Base-by-base conservation (phyloP, 2,888 invertebrate genomes). In the Tetragonisca angustula region DNA sequence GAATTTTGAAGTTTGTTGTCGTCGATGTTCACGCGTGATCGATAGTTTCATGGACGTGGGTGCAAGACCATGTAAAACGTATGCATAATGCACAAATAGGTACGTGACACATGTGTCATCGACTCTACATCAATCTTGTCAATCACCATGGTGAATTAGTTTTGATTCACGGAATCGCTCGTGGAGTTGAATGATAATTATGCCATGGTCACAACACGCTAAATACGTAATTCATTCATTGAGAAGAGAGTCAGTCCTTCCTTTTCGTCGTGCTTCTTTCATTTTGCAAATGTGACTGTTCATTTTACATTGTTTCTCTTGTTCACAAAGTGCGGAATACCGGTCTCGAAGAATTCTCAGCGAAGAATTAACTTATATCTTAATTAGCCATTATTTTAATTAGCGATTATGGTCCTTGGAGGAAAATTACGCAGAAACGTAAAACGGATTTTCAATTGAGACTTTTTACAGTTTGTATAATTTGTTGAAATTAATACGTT, bases 11-110 rank as follows among this genome's bases (percentile, higher is more conserved):
- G 76, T 85, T 85, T 49, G 56, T 59, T 77, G 83, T 73, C 76
- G 65, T 54, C 79, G 62, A 79, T 82, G 86, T 81, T 86, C 59
- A 84, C 76, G 83, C 80, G 85, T 83, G 79, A 89, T 86, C 83
- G 86, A 81, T 71, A 64, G 81, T 64, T 65, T 79, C 54, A 77
- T 50, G 64, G 36, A 68, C 54, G 61, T 69, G 74, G 65, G 62
- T 74, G 68, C 84, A 76, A 69, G 68, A 73, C 73, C 76, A 74
- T 76, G 79, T 85, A 76, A 85, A 85, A 76, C 70, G 79, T 61
- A 67, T 70, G 62, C 52, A 73, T 75, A 72, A 54, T 49, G 52
- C 61, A 21, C 72, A 73, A 59, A n/a, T 72, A 64, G 70, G 49
- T 50, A 27, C 17, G 61, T 61, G 76, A 73, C 76, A 52, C 56